phyloP scores from a whole-genome alignment of 2,888 invertebrate genomes.

The Phasia obesa region DNA sequence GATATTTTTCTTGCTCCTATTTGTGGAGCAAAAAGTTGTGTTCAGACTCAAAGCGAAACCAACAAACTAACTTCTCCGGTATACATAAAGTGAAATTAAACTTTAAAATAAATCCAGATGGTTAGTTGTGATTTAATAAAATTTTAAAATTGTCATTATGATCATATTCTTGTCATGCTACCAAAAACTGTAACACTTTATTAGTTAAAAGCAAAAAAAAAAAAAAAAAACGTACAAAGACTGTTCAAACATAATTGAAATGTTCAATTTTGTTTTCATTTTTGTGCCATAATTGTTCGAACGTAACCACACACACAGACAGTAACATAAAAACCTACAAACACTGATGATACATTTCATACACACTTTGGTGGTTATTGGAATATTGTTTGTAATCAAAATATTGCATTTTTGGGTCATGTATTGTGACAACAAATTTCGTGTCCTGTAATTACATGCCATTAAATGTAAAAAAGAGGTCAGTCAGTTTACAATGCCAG shows the following conservation, averaged over 20 bases:
- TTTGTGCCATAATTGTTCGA: conserved; percentile 33
- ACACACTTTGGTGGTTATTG: conserved; percentile 30
- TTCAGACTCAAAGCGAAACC: too few species aligned
- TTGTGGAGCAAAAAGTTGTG: too few species aligned
- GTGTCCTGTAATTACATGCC: conserved; percentile 50
- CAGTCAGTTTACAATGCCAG: conserved; percentile 41
- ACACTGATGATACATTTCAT: too few species aligned
- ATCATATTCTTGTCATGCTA: too few species aligned
- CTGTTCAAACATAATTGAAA: not conserved
- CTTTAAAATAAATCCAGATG: too few species aligned
- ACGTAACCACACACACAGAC: conserved; percentile 1
- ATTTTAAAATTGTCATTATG: too few species aligned
- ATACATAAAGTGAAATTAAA: too few species aligned
- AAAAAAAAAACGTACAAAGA: not conserved
- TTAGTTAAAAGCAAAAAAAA: not conserved
- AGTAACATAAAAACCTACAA: too few species aligned
- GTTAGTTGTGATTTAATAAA: too few species aligned
- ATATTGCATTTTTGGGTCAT: conserved; percentile 21
- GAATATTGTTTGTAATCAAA: conserved; percentile 26
- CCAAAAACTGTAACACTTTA: too few species aligned
- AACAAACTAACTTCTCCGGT: too few species aligned
- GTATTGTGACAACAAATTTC: conserved; percentile 39
- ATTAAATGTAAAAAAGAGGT: conserved; percentile 37
- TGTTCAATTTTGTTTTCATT: conserved; percentile 33
- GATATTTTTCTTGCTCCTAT: too few species aligned